phyloP scores from a whole-genome alignment of 2,113 vertebrate genomes.

The Neodon shergylaensis region DNA sequence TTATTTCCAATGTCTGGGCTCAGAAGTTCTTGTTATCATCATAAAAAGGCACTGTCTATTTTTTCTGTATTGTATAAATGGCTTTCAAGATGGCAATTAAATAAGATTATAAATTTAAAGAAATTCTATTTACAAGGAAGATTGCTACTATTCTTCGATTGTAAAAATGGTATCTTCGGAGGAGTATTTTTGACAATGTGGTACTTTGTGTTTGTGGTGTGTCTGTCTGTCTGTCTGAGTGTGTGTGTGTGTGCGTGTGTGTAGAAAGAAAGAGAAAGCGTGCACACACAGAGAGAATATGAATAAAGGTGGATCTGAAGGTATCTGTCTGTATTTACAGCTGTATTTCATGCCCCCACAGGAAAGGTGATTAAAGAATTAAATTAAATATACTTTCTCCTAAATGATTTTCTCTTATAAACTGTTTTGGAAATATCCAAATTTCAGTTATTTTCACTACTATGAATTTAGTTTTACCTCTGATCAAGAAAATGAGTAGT shows the following conservation, averaged over 20 bases:
- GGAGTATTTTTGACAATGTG: not conserved
- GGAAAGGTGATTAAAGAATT: not conserved
- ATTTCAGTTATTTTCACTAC: not conserved
- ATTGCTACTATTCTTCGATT: not conserved
- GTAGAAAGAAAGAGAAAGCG: not conserved
- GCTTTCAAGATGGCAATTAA: not conserved
- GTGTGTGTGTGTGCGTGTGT: not conserved
- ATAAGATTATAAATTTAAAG: not conserved
- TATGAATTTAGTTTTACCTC: not conserved
- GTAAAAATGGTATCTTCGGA: not conserved
- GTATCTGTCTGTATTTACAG: not conserved
- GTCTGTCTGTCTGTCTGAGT: not conserved
- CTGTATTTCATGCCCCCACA: not conserved
- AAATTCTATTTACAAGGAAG: constrained; percentile 31
- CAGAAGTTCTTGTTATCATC: not conserved
- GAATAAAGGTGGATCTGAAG: not conserved
- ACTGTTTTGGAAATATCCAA: not conserved
- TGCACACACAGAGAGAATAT: not conserved
- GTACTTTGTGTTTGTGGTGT: not conserved
- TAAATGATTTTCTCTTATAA: constrained; percentile 4
- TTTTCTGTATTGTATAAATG: not conserved
- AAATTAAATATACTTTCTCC: not conserved
- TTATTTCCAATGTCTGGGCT: not conserved
- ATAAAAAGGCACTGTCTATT: not conserved
- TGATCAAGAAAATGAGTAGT: not conserved